Evolutionary conservation across 2,113 vertebrate species (phyloP).

Genomic region (Thinocorus orbignyianus): DNA sequence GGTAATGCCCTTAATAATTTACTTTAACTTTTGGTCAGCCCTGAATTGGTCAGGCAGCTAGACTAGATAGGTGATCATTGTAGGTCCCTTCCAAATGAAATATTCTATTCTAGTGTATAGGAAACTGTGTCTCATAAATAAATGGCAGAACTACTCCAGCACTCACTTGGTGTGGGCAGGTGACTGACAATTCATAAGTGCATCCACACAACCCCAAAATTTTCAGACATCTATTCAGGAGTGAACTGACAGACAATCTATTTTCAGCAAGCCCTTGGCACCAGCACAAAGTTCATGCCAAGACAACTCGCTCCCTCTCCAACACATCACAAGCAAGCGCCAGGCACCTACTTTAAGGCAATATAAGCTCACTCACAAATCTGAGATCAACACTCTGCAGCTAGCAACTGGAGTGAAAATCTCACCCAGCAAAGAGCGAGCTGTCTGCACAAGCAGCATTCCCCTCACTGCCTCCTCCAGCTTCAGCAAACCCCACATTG

Average conservation of each 20-base stretch:
- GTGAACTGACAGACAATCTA: constrained; percentile 15
- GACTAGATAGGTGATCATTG: neutral
- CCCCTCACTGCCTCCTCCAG: constrained; percentile 4
- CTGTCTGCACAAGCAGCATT: neutral
- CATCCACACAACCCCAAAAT: neutral
- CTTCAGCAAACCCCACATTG: fast-evolving
- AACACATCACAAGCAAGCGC: constrained; percentile 30
- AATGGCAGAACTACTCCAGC: neutral
- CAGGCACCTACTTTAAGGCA: constrained; percentile 15
- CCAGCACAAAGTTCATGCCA: constrained; percentile 11
- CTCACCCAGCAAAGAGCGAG: neutral
- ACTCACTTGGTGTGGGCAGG: neutral
- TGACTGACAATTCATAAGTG: neutral
- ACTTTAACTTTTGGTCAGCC: neutral
- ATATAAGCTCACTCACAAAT: constrained; percentile 30
- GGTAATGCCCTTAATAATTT: neutral
- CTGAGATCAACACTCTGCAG: constrained; percentile 29
- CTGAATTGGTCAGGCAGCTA: neutral
- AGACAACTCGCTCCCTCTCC: constrained; percentile 26
- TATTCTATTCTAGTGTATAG: neutral
- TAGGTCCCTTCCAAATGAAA: neutral
- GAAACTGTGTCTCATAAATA: neutral
- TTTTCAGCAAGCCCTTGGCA: constrained; percentile 46
- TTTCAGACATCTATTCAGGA: constrained; percentile 13
- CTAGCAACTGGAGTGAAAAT: neutral